Conservation (phyloP, 2,797 vertebrate genomes). For the Urophycis tenuis region DNA sequence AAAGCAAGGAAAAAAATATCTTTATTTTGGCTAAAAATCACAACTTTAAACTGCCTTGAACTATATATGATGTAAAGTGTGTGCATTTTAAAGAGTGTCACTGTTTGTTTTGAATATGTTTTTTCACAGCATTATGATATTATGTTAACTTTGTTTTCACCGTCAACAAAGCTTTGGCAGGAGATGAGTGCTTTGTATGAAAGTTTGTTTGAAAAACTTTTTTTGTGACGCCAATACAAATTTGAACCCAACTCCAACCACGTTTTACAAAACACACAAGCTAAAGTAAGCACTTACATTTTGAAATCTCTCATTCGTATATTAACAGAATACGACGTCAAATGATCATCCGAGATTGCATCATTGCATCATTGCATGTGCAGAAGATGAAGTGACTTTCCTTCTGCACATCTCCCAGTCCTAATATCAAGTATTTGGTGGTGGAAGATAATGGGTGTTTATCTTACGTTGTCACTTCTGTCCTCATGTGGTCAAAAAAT, state of each 20-base stretch:
- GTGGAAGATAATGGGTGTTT: background rate
- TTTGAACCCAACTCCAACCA: slow-evolving; percentile 32
- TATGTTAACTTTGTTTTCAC: slow-evolving; percentile 50
- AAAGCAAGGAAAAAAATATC: slow-evolving; percentile 49
- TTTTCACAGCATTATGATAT: slow-evolving; percentile 54
- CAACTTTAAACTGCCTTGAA: slow-evolving; percentile 55
- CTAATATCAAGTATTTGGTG: background rate
- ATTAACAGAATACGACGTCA: background rate
- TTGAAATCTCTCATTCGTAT: slow-evolving; percentile 42
- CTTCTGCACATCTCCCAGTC: background rate
- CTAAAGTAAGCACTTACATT: slow-evolving; percentile 60
- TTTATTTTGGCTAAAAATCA: slow-evolving; percentile 63
- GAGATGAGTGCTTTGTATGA: slow-evolving; percentile 45
- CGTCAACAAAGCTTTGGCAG: slow-evolving; percentile 36
- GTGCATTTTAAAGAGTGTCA: slow-evolving; percentile 68
- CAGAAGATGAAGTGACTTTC: background rate
- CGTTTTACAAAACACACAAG: slow-evolving; percentile 43
- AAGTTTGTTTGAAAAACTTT: slow-evolving; percentile 29
- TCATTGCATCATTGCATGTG: slow-evolving; percentile 15
- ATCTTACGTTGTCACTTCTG: slow-evolving; percentile 26
- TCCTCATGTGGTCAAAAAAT: slow-evolving; percentile 43
- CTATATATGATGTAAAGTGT: slow-evolving; percentile 72
- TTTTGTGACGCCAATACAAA: slow-evolving; percentile 48
- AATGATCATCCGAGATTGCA: slow-evolving; percentile 1
- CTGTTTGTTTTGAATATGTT: slow-evolving; percentile 58